Conservation (phyloP, 2,113 vertebrate species). For the Polypterus bichir region DNA sequence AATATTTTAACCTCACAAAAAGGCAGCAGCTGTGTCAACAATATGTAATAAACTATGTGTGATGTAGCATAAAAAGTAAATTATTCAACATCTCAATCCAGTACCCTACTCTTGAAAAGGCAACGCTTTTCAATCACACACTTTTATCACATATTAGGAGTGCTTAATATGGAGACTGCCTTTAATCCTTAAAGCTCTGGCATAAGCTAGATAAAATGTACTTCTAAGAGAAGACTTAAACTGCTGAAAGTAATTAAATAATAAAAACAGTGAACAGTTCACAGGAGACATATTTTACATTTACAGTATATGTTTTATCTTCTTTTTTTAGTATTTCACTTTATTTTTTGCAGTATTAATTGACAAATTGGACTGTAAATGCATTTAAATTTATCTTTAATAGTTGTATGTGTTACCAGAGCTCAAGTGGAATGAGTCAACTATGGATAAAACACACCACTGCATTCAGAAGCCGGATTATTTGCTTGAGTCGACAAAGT, state of each 20-base stretch:
- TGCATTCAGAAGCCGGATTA: too few species aligned
- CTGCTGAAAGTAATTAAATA: background rate
- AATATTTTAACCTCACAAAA: too few species aligned
- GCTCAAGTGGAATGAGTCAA: too few species aligned
- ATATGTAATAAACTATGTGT: background rate
- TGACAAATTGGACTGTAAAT: too few species aligned
- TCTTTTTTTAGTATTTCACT: too few species aligned
- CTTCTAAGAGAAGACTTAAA: background rate
- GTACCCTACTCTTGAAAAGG: background rate
- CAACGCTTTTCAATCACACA: background rate
- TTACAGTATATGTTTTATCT: too few species aligned
- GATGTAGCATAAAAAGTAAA: background rate
- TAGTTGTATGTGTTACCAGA: too few species aligned
- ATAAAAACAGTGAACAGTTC: background rate
- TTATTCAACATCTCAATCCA: background rate
- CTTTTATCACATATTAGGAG: background rate
- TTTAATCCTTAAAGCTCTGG: background rate
- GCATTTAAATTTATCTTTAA: too few species aligned
- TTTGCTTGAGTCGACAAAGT: too few species aligned
- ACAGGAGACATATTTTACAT: background rate
- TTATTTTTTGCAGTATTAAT: too few species aligned
- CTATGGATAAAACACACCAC: too few species aligned
- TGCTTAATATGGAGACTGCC: background rate
- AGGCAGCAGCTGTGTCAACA: conserved; percentile 1
- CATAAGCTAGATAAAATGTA: background rate